A percentile compares a stretch with the other conserved stretches of the same genome.
These are phyloP conservation scores for Pygathrix nemaeus DNA, from an alignment of 2,113 vertebrate species.

Conservation along the genomic window DNA sequence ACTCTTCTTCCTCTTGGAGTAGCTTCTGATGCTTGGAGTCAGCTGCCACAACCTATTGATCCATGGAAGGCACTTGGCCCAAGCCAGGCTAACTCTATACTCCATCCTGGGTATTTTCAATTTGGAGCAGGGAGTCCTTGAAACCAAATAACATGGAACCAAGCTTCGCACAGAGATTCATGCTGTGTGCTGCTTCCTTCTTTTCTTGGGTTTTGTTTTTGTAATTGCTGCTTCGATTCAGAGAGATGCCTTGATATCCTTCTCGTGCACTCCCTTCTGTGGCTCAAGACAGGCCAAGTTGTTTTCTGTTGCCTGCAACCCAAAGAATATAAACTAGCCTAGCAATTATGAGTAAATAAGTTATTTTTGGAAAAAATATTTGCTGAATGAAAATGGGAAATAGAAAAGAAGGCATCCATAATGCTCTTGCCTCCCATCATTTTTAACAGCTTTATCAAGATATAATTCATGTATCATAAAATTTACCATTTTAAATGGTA, in stretches of 20 bases:
- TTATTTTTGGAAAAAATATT: slow-evolving; percentile 40
- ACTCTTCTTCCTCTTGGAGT: neutral
- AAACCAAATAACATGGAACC: neutral
- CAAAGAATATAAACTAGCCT: neutral
- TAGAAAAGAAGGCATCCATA: neutral
- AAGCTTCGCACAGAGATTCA: neutral
- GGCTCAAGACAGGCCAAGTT: neutral
- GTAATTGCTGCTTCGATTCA: neutral
- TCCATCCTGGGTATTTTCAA: neutral
- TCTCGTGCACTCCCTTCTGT: neutral
- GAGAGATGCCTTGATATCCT: neutral
- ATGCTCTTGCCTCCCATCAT: neutral
- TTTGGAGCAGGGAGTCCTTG: neutral
- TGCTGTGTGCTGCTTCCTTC: neutral
- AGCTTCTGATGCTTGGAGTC: neutral
- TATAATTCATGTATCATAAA: neutral
- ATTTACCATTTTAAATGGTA: neutral
- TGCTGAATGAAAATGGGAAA: neutral
- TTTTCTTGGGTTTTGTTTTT: neutral
- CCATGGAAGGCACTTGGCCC: neutral
- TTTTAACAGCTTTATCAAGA: neutral
- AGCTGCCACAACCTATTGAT: neutral
- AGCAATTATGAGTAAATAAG: neutral
- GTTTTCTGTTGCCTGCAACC: slow-evolving; percentile 38
- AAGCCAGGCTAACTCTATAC: neutral